Percentiles rank a stretch among this genome's conserved stretches.
phyloP scores from a whole-genome alignment of 2,797 vertebrate species.

The Sternotherus odoratus region DNA sequence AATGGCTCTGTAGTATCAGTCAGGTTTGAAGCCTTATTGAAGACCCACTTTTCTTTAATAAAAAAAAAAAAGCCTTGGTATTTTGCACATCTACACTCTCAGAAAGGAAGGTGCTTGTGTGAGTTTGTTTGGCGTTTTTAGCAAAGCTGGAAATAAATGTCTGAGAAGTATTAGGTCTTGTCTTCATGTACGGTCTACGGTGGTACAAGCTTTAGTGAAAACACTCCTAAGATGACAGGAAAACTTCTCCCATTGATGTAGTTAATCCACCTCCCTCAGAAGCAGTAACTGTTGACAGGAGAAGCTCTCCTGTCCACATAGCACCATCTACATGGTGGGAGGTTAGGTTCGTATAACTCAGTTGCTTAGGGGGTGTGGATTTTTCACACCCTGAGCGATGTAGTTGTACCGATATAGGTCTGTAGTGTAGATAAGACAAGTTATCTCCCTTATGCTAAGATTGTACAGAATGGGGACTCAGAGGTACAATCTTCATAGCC shows the following conservation, averaged over 20 bases:
- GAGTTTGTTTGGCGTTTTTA: no score
- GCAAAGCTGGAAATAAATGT: not conserved
- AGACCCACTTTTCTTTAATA: not conserved
- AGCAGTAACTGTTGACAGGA: not conserved
- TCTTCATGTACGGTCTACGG: not conserved
- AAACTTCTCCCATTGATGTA: not conserved
- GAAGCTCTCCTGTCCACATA: not conserved
- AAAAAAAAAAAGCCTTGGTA: not conserved
- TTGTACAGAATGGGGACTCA: not conserved
- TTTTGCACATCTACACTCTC: not conserved
- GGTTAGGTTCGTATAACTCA: not conserved
- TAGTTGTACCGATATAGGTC: not conserved
- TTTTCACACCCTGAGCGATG: not conserved
- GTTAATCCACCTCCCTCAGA: not conserved
- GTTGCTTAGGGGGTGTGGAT: not conserved
- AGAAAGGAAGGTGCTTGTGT: not conserved
- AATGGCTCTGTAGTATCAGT: not conserved
- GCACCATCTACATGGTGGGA: no score
- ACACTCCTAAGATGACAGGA: not conserved
- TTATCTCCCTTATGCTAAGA: not conserved
- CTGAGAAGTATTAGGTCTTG: not conserved
- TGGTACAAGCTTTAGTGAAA: not conserved
- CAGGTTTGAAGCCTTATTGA: not conserved
- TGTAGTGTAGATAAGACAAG: not conserved
- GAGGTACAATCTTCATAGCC: not conserved